Evolutionary conservation across 1,140 invertebrate species (phyloP), one percentile per base, ranked within the genome.

Genomic region (Eurosta solidaginis): DNA sequence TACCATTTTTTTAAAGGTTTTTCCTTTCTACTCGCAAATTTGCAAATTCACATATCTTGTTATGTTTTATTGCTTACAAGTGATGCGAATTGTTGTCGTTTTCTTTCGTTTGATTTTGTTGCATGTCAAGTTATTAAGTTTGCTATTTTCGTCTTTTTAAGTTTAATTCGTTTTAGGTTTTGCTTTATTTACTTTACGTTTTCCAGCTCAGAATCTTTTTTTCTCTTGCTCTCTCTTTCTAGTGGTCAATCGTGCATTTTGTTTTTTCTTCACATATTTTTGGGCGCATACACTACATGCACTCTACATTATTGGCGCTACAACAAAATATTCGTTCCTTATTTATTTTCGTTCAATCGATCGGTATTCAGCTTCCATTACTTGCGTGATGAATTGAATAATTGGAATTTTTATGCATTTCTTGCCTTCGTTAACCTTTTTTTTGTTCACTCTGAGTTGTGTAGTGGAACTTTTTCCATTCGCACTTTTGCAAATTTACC

Each of bases 381-480:
- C 44, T 36, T 78, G 77, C 47, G 74, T 78, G 78, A 76, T 78
- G 78, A 78, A 78, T 78, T 78, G 78, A 40, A 50, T 74, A 78
- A 78, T 78, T 78, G 78, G 33, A 73, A 78, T 76, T 76, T 78
- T 78, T 74, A 63, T 75, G 78, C 68, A 63, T 42, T 63, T 17
- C 49, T 78, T 33, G 45, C 36, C 63, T 63, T 33, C n/a, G 20
- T 63, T 17, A 33, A 63, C 59, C 33, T 63, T 63, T 63, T 40
- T 59, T 12, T 1, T 29, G 2, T 29, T 14, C 5, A 33, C 14
- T n/a, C 33, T 36, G 6, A 1, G 29, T 36, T 7, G 29, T 22
- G 40, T 25, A 20, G 6, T 29, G 5, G n/a, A n/a, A 29, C 50
- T 17, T 20, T 5, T 45, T 14, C 5, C 42, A 49, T 7, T n/a